Conservation (phyloP, 1,140 invertebrate genomes). For the Plodia interpunctella region DNA sequence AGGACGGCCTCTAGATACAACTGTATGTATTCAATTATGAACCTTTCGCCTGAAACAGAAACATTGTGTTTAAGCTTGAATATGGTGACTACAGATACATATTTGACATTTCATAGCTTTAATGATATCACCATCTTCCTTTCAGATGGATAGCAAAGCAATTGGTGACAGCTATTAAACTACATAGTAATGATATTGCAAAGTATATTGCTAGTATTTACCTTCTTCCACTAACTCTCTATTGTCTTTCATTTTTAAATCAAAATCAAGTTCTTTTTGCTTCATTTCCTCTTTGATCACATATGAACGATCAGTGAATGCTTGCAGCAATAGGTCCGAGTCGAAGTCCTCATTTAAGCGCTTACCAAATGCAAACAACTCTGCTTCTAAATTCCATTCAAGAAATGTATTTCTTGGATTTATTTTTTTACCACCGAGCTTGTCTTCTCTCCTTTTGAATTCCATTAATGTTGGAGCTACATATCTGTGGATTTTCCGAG, state of each 20-base stretch:
- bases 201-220: conserved; percentile 35
- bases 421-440: conserved; percentile 52
- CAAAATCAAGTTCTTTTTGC: conserved; percentile 84
- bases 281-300: conserved; percentile 83
- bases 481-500: conserved; percentile 58
- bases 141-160: too few species aligned
- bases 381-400: conserved; percentile 93
- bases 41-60: conserved; percentile 66
- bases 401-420: conserved; percentile 80
- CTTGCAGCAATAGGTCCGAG: conserved; percentile 81
- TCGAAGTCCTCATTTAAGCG: conserved; percentile 92
- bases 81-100: too few species aligned
- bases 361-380: conserved; percentile 92
- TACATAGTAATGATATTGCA: too few species aligned
- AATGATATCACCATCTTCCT: too few species aligned
- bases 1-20: conserved; percentile 79
- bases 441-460: conserved; percentile 52
- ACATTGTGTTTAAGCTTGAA: too few species aligned
- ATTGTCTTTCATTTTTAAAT: conserved; percentile 83
- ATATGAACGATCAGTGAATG: conserved; percentile 90
- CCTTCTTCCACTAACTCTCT: conserved; percentile 82
- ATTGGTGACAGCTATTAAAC: too few species aligned
- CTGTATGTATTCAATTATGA: conserved; percentile 63
- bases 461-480: conserved; percentile 61
- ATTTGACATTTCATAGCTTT: too few species aligned